A percentile compares a stretch with the other conserved stretches of the same genome.
Conservation (phyloP, 2,888 invertebrate genomes). For the Xanthorhoe designata region DNA sequence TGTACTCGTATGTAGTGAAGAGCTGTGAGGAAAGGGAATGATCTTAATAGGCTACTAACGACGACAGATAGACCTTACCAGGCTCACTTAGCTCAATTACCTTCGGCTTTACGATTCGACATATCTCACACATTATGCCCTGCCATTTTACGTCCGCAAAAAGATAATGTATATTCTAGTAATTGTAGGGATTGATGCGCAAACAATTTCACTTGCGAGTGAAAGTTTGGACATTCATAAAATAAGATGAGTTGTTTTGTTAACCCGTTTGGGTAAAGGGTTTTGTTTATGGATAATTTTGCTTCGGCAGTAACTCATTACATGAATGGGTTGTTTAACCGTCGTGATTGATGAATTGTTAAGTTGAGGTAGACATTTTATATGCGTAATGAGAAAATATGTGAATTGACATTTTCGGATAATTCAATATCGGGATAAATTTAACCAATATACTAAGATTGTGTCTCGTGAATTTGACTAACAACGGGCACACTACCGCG, state of each 20-base stretch:
- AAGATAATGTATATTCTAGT: slow-evolving; percentile 50
- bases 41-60: slow-evolving; percentile 10
- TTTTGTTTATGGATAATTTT: not conserved
- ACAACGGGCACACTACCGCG: no score
- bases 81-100: slow-evolving; percentile 14
- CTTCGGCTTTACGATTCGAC: slow-evolving; percentile 19
- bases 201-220: slow-evolving; percentile 64
- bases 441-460: no score
- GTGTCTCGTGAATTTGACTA: no score
- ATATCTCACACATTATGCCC: slow-evolving; percentile 28
- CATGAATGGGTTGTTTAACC: not conserved
- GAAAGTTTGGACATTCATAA: slow-evolving; percentile 53
- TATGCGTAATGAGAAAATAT: not conserved
- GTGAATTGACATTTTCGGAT: no score
- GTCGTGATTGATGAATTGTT: not conserved
- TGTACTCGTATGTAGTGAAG: no score
- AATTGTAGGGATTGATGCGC: slow-evolving; percentile 64
- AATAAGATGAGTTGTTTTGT: not conserved
- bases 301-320: not conserved
- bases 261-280: slow-evolving; percentile 6
- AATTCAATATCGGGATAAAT: no score
- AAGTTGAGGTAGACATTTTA: not conserved
- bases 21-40: not conserved
- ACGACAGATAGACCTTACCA: not conserved
- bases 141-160: slow-evolving; percentile 30